Percentiles rank a stretch among this genome's conserved stretches.
These are phyloP conservation scores for Limulus polyphemus DNA, from an alignment of 2,888 invertebrate species.

Conservation along the genomic window DNA sequence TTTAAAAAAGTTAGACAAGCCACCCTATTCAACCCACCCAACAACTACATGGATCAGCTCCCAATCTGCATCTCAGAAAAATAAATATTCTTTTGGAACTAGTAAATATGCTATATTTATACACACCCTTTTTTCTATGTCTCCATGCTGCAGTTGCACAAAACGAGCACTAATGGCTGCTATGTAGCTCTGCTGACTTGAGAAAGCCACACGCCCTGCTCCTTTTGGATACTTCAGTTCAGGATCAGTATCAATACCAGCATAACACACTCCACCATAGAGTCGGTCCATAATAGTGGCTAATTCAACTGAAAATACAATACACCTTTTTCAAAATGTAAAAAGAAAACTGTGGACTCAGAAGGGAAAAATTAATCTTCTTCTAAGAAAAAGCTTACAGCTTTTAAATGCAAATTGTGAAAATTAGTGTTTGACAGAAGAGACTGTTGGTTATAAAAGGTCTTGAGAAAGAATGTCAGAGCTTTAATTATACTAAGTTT, in stretches of 20 bases:
- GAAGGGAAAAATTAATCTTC: not conserved
- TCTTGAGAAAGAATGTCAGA: too few relatives aligned
- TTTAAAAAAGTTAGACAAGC: too few relatives aligned
- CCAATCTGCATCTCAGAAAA: too few relatives aligned
- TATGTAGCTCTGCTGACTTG: conserved; percentile 97
- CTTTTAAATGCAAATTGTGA: not conserved
- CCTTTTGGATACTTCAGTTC: conserved; percentile 99
- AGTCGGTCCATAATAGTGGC: conserved; percentile 98
- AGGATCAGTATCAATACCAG: conserved; percentile 98
- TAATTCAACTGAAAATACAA: conserved; percentile 60
- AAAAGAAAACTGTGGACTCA: not conserved
- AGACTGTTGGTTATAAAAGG: too few relatives aligned
- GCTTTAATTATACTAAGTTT: too few relatives aligned
- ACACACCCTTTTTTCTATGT: conserved; percentile 88
- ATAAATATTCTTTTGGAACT: too few relatives aligned
- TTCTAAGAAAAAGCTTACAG: not conserved
- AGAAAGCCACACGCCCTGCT: conserved; percentile 95
- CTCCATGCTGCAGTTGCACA: conserved; percentile 95
- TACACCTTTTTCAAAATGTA: not conserved
- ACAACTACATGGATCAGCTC: too few relatives aligned
- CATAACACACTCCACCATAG: conserved; percentile 97
- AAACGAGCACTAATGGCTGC: conserved; percentile 97
- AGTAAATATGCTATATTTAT: too few relatives aligned
- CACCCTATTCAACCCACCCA: too few relatives aligned
- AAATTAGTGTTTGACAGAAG: too few relatives aligned